Conservation (phyloP, 1,140 invertebrate species). For the Andrena cerasifolii region DNA sequence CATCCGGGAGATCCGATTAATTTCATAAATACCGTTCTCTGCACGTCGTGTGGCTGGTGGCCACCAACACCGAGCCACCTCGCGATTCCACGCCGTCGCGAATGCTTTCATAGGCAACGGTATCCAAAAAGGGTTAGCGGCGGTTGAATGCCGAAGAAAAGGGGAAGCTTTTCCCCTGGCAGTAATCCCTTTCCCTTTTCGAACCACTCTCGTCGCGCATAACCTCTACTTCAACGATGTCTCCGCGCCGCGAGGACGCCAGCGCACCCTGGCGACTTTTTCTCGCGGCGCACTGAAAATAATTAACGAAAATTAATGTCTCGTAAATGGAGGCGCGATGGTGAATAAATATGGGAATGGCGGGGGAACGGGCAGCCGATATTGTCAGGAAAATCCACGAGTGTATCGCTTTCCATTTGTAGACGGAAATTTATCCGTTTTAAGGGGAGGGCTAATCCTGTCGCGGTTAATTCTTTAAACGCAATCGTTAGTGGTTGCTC, state of each 20-base stretch:
- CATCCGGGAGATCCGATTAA: conserved; percentile 37
- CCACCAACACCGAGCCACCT: not conserved
- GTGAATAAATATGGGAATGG: conserved; percentile 22
- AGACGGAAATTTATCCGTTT: not conserved
- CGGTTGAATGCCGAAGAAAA: too few relatives aligned
- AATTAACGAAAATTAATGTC: conserved; percentile 32
- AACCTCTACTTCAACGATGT: too few relatives aligned
- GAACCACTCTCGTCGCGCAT: too few relatives aligned
- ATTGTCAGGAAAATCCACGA: not conserved
- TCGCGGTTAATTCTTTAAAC: not conserved
- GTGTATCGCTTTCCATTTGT: not conserved
- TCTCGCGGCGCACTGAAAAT: not conserved
- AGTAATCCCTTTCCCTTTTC: not conserved
- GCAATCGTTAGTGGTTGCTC: not conserved
- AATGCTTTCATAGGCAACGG: not conserved
- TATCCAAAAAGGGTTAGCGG: not conserved
- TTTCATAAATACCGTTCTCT: conserved; percentile 20
- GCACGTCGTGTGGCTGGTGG: not conserved
- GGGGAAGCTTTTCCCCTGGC: too few relatives aligned
- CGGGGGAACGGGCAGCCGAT: not conserved
- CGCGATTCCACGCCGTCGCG: not conserved
- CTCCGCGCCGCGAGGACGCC: too few relatives aligned
- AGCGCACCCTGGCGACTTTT: too few relatives aligned
- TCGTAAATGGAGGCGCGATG: conserved; percentile 11
- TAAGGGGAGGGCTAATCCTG: not conserved